A percentile compares a stretch with the other conserved stretches of the same genome.
phyloP scores from a whole-genome alignment of 2,797 vertebrate species.

The Falco naumanni region DNA sequence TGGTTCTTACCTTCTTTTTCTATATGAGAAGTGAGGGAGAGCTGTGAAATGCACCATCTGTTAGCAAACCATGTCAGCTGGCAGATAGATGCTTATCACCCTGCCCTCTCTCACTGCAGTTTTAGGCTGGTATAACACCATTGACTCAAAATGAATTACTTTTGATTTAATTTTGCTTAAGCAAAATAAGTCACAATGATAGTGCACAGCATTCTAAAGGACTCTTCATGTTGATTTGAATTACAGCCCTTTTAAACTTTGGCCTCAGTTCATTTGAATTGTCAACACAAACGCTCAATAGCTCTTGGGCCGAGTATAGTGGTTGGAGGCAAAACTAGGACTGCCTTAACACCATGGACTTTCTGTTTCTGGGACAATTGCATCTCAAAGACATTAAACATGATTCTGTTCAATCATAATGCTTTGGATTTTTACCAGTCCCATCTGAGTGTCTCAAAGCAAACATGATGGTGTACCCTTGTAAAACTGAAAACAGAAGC shows the following conservation, averaged over 20 bases:
- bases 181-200: not conserved
- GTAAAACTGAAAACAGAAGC: not conserved
- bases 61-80: slow-evolving; percentile 47
- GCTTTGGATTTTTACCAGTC: not conserved
- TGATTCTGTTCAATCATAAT: not conserved
- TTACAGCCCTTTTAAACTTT: not conserved
- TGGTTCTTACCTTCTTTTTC: slow-evolving; percentile 58
- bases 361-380: not conserved
- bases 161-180: not conserved
- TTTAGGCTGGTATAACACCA: slow-evolving; percentile 44
- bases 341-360: not conserved
- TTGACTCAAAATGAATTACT: slow-evolving; percentile 3
- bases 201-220: not conserved
- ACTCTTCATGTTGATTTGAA: not conserved
- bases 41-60: slow-evolving; percentile 62
- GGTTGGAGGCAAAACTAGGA: not conserved
- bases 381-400: not conserved
- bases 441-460: not conserved
- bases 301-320: not conserved
- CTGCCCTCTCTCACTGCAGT: slow-evolving; percentile 44
- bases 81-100: slow-evolving; percentile 38
- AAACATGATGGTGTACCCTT: not conserved
- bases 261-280: not conserved
- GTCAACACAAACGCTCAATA: not conserved
- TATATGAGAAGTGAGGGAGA: slow-evolving; percentile 47